A percentile compares a stretch with the other conserved stretches of the same genome.
These are phyloP conservation scores for Drosophila santomea DNA, from an alignment of 1,140 invertebrate species.

Conservation along the genomic window DNA sequence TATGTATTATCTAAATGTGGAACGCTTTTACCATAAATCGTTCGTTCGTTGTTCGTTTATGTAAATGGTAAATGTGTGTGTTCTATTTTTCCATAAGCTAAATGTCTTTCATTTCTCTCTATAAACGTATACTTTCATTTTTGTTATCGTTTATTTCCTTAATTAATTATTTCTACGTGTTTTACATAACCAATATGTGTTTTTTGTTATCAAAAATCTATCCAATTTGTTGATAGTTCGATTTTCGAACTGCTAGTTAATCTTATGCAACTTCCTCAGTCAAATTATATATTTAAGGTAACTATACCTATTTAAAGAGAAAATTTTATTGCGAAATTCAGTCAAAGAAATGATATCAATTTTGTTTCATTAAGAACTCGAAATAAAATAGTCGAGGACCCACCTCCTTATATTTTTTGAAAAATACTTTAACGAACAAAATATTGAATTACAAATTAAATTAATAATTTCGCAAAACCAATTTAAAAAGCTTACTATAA, in stretches of 20 bases:
- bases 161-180: conserved; percentile 1
- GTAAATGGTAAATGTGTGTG: conserved; percentile 83
- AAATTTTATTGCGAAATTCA: no score
- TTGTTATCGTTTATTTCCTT: conserved; percentile 1
- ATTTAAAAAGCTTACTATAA: background rate
- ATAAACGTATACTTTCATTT: conserved; percentile 14
- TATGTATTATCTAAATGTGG: conserved; percentile 84
- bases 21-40: conserved; percentile 84
- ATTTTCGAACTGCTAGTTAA: background rate
- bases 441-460: no score
- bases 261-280: no score
- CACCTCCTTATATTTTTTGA: no score
- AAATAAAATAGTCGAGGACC: no score
- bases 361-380: no score
- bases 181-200: conserved; percentile 1
- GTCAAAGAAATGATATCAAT: no score
- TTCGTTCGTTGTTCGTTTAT: conserved; percentile 84
- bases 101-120: conserved; percentile 57
- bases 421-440: no score
- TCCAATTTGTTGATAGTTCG: background rate
- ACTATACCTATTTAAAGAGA: background rate
- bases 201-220: background rate
- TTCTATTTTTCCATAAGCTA: conserved; percentile 78
- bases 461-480: no score
- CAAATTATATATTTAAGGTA: no score